A percentile compares a stretch with the other conserved stretches of the same genome.
Conservation (phyloP, 2,888 invertebrate species). For the Eilema griseolum region DNA sequence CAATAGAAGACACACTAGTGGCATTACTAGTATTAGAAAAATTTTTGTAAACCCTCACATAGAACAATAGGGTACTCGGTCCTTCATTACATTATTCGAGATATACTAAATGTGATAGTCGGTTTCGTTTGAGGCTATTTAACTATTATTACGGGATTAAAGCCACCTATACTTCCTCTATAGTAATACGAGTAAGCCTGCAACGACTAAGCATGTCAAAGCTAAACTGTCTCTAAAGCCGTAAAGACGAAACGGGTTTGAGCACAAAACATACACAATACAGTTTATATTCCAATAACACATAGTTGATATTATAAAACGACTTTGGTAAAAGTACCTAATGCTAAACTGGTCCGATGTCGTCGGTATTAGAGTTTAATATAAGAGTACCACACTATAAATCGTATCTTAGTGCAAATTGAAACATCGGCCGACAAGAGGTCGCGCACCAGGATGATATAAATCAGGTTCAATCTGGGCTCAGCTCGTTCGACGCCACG, state of each 20-base stretch:
- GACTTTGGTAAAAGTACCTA: background rate
- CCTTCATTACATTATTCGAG: background rate
- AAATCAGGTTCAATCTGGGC: constrained; percentile 63
- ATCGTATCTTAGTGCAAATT: constrained; percentile 39
- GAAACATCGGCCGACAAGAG: constrained; percentile 51
- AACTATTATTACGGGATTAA: background rate
- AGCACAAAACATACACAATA: background rate
- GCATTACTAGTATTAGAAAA: too few relatives aligned
- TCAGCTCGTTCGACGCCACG: constrained; percentile 53
- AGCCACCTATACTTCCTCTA: background rate
- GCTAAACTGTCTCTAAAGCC: background rate
- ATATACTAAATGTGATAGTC: background rate
- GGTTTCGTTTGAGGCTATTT: background rate
- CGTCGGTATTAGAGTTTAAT: constrained; percentile 9
- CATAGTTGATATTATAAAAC: background rate
- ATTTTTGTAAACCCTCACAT: background rate
- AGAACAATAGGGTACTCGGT: background rate
- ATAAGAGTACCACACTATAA: constrained; percentile 25
- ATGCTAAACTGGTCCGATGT: background rate
- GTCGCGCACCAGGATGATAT: constrained; percentile 54
- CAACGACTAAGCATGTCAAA: background rate
- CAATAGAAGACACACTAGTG: too few relatives aligned
- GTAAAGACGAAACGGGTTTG: background rate
- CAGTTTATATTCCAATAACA: background rate
- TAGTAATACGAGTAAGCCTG: background rate